Evolutionary conservation across 2,888 invertebrate genomes (phyloP), one percentile per base, ranked within the genome.

Genomic region (Hedya salicella): DNA sequence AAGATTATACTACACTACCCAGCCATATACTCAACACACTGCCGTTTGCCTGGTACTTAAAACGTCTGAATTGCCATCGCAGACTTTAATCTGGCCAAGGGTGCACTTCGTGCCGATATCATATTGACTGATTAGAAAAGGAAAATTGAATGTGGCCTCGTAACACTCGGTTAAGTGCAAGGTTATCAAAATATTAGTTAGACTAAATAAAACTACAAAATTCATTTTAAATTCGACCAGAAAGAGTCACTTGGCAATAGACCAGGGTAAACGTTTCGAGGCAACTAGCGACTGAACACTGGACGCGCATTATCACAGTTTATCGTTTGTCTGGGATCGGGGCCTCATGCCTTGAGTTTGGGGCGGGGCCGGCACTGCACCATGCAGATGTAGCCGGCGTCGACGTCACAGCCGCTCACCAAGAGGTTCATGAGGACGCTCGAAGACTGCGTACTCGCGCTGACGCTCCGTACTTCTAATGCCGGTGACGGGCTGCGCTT

Each of bases 371-470:
- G 91, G 86, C 94, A 93, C 79, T 95, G 95, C 86, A 96, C 95
- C 89, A 96, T 94, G 89, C 97, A 97, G 83, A 96, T 95, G 88
- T 98, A 98, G 74, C 98, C 98, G 75, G 97, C 96, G 92, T 96
- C 96, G 86, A 97, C 96, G 90, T 98, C 98, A 90, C 97, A 98
- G 79, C 98, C 98, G 94, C 97, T 97, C 92, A 98, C 96, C 93
- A 98, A 94, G 76, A 98, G 95, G 93, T 98, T 98, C 95, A 97
- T 97, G 81, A 98, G 95, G 83, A 98, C 98, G 88, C 96, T 96
- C 75, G 95, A 95, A 63, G 95, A 95, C 67, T 93, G 94, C 70
- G 93, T 93, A 75, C 8, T 85, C 1, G 78, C 60, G 79, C 74
- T 61, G 77, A 62, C 69, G 65, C 70, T 64, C 77, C 77, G 53